These are phyloP conservation scores for Mus pahari DNA, from an alignment of 2,113 vertebrate species.

Conservation along the genomic window DNA sequence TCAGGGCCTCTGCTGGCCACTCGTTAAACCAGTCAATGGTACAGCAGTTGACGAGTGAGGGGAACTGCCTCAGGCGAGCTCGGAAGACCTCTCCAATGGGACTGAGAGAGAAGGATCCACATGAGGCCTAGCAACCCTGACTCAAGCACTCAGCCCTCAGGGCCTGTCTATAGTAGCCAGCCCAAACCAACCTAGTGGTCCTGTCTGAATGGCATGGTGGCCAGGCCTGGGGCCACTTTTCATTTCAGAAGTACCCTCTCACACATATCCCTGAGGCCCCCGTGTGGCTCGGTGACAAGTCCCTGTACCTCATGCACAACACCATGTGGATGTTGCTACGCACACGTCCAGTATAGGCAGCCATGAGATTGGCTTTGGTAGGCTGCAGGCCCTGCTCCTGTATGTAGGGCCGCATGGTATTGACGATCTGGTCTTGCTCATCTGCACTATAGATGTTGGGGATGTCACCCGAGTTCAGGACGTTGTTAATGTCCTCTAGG, in stretches of 20 bases:
- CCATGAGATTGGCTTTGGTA: conserved; percentile 94
- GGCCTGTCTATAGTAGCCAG: not conserved
- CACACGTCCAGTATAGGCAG: conserved; percentile 90
- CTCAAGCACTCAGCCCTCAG: not conserved
- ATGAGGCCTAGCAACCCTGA: conserved; percentile 3
- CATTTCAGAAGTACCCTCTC: not conserved
- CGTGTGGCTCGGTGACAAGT: rapidly evolving
- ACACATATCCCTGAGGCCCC: not conserved
- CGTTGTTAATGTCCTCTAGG: conserved; percentile 95
- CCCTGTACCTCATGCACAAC: conserved; percentile 94
- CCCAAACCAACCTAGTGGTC: not conserved
- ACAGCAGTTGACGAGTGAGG: conserved; percentile 95
- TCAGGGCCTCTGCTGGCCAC: conserved; percentile 94
- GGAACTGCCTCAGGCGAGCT: conserved; percentile 93
- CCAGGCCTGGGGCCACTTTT: not conserved
- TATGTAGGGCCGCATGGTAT: conserved; percentile 90
- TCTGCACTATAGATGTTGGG: conserved; percentile 92
- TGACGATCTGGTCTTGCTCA: conserved; percentile 93
- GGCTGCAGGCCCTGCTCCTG: conserved; percentile 92
- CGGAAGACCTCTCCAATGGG: conserved; percentile 94
- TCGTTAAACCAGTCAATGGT: conserved; percentile 96
- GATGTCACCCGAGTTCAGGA: conserved; percentile 94
- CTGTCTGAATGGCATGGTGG: not conserved
- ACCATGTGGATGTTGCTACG: conserved; percentile 93
- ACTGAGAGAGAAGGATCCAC: conserved; percentile 81